These are phyloP conservation scores for Lochmaea crataegi DNA, from an alignment of 2,888 invertebrate species.

Conservation along the genomic window DNA sequence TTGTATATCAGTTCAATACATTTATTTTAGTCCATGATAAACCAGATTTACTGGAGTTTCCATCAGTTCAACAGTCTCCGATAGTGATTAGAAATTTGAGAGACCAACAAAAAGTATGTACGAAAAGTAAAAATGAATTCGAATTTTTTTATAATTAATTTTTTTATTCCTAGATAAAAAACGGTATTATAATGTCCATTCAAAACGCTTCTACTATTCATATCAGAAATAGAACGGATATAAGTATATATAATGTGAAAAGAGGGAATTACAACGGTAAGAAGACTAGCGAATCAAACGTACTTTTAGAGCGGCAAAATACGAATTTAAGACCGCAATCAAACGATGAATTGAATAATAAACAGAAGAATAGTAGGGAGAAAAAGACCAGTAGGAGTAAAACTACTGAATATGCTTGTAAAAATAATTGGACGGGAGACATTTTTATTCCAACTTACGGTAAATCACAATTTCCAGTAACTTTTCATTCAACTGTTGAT, in stretches of 20 bases:
- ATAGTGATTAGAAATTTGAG: background rate
- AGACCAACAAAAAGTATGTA: background rate
- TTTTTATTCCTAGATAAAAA: background rate
- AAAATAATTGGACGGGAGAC: too few species aligned
- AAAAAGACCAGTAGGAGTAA: background rate
- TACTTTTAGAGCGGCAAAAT: background rate
- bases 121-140: too few species aligned
- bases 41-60: background rate
- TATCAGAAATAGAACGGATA: slow-evolving; percentile 19
- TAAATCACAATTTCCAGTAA: too few species aligned
- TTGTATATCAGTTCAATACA: background rate
- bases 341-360: background rate
- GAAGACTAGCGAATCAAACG: too few species aligned
- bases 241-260: slow-evolving; percentile 1
- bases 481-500: too few species aligned
- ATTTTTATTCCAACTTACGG: too few species aligned
- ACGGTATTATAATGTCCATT: slow-evolving; percentile 7
- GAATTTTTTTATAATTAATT: background rate
- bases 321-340: background rate
- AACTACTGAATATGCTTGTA: background rate
- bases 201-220: slow-evolving; percentile 9
- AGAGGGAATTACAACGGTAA: background rate
- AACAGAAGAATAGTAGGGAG: background rate
- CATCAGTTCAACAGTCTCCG: background rate
- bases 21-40: background rate